Percentiles rank a stretch among this genome's conserved stretches.
Conservation (phyloP, 2,888 invertebrate species). For the Ophion costatus region DNA sequence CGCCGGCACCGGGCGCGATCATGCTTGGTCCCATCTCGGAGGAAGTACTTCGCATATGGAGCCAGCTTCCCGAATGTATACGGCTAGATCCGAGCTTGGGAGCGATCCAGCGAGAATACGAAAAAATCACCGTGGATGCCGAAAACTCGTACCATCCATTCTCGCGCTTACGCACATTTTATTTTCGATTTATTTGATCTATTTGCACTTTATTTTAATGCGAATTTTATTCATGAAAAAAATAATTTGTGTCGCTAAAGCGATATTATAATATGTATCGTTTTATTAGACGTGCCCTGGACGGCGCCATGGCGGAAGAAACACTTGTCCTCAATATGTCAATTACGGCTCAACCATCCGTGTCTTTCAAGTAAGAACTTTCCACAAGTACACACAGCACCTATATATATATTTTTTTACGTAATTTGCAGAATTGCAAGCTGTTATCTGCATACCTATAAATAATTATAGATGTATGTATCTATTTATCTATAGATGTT, state of each 20-base stretch:
- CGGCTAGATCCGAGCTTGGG: conserved; percentile 88
- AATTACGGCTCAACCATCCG: conserved; percentile 60
- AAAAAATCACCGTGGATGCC: conserved; percentile 76
- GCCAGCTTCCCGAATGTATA: conserved; percentile 87
- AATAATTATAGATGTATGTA: background rate
- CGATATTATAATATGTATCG: background rate
- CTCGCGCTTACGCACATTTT: background rate
- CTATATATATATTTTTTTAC: background rate
- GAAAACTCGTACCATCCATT: conserved; percentile 65
- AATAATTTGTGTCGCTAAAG: background rate
- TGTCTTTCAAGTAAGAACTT: conserved; percentile 64
- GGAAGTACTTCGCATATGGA: conserved; percentile 86
- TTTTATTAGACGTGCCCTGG: conserved; percentile 50
- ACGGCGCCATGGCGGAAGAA: conserved; percentile 63
- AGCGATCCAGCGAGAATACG: conserved; percentile 86
- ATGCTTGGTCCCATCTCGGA: conserved; percentile 77
- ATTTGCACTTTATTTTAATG: background rate
- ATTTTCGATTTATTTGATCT: background rate
- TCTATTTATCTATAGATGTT: background rate
- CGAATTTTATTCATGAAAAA: background rate
- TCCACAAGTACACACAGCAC: background rate
- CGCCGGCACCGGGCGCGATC: conserved; percentile 72
- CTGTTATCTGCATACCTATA: background rate
- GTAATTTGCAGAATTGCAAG: background rate
- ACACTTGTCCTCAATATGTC: conserved; percentile 76